These are phyloP conservation scores for Siderastrea siderea DNA, from an alignment of 92 coral and sea anemone genomes.

Conservation along the genomic window DNA sequence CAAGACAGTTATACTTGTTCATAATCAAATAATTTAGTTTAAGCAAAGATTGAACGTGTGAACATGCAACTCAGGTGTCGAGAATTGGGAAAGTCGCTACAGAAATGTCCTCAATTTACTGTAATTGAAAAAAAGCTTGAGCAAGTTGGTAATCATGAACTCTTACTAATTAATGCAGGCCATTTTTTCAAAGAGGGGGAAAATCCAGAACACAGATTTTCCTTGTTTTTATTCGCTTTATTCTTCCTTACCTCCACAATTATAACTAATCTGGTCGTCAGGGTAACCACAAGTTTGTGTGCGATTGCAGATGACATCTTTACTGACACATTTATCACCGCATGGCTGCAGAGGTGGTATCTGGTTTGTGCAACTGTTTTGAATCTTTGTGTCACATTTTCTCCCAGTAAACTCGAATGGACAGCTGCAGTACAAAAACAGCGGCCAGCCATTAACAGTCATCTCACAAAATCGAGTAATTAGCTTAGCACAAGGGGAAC, in stretches of 20 bases:
- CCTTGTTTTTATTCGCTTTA: background rate
- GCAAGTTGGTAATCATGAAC: too few species aligned
- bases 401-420: slow-evolving; percentile 60
- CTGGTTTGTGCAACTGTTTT: slow-evolving; percentile 33
- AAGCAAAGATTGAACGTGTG: too few species aligned
- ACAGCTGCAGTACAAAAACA: slow-evolving; percentile 52
- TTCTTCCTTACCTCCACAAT: slow-evolving; percentile 68
- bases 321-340: slow-evolving; percentile 33
- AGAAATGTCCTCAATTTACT: too few species aligned
- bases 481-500: too few species aligned
- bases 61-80: too few species aligned
- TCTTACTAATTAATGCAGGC: too few species aligned
- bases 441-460: background rate
- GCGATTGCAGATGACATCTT: slow-evolving; percentile 32
- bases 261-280: slow-evolving; percentile 48
- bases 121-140: too few species aligned
- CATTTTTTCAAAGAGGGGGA: too few species aligned
- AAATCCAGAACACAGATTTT: too few species aligned
- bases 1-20: too few species aligned
- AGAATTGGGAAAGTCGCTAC: too few species aligned
- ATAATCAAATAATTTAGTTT: too few species aligned
- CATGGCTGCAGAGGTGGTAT: slow-evolving; percentile 11
- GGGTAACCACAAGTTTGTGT: slow-evolving; percentile 47
- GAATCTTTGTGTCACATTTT: slow-evolving; percentile 42
- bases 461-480: background rate